Conservation (phyloP, 2,888 invertebrate species). For the Agonopterix heracliana region DNA sequence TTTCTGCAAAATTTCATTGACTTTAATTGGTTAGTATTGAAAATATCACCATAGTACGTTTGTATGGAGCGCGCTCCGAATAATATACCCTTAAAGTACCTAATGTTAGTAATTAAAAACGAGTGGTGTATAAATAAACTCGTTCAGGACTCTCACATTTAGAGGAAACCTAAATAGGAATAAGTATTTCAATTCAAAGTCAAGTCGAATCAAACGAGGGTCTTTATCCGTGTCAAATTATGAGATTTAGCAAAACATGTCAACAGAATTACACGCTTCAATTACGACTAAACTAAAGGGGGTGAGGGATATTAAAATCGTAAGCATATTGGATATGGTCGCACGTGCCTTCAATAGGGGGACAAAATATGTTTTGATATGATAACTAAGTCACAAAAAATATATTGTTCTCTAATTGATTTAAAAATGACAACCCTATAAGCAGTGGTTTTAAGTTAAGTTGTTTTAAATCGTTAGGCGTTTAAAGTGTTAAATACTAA, state of each 20-base stretch:
- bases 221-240: slow-evolving; percentile 60
- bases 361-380: slow-evolving; percentile 64
- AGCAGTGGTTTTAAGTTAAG: background rate
- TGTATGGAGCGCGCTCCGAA: too few relatives aligned
- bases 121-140: too few relatives aligned
- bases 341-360: slow-evolving; percentile 49
- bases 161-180: too few relatives aligned
- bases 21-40: too few relatives aligned
- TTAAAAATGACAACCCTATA: slow-evolving; percentile 13
- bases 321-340: slow-evolving; percentile 22
- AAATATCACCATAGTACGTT: too few relatives aligned
- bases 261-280: slow-evolving; percentile 68
- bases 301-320: slow-evolving; percentile 37
- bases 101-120: too few relatives aligned
- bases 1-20: too few relatives aligned
- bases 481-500: too few relatives aligned
- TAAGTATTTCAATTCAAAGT: slow-evolving; percentile 11
- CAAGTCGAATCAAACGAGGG: slow-evolving; percentile 19
- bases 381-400: slow-evolving; percentile 39
- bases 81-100: too few relatives aligned
- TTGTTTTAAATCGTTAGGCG: too few relatives aligned
- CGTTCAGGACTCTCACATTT: too few relatives aligned
- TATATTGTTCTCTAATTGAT: slow-evolving; percentile 47
- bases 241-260: slow-evolving; percentile 69
- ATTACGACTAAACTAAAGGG: slow-evolving; percentile 39